Conservation (phyloP, 1,140 invertebrate genomes). For the Heliconius himera region DNA sequence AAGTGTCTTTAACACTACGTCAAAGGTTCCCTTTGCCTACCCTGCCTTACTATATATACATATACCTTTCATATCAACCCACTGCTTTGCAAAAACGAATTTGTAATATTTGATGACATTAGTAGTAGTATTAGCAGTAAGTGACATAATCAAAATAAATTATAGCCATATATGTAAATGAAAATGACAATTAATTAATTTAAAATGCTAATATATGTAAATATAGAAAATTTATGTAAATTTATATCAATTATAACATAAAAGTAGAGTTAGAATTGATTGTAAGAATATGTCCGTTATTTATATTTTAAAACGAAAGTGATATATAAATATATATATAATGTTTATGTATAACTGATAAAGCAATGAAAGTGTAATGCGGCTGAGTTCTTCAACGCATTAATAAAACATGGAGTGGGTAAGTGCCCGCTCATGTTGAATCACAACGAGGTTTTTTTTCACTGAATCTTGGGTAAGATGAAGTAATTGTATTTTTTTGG, state of each 20-base stretch:
- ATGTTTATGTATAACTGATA: slow-evolving; percentile 39
- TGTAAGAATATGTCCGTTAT: background rate
- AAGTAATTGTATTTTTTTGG: slow-evolving; percentile 33
- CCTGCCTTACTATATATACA: too few relatives aligned
- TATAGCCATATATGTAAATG: background rate
- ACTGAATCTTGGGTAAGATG: slow-evolving; percentile 30
- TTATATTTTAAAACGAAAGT: background rate
- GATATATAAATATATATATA: background rate
- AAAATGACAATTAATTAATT: background rate
- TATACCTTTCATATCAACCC: too few relatives aligned
- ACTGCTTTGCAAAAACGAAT: background rate
- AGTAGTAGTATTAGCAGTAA: background rate
- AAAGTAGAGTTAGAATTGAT: background rate
- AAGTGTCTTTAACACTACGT: too few relatives aligned
- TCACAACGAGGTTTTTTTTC: slow-evolving; percentile 46
- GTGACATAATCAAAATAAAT: background rate
- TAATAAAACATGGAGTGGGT: slow-evolving; percentile 71
- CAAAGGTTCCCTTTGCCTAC: too few relatives aligned
- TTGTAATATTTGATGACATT: background rate
- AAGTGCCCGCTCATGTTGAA: slow-evolving; percentile 66
- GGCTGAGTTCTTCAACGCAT: slow-evolving; percentile 56
- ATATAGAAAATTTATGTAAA: background rate
- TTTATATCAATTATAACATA: background rate
- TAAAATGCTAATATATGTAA: background rate
- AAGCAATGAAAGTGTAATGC: slow-evolving; percentile 73